phyloP scores from a whole-genome alignment of 2,888 invertebrate genomes.

The Belgica antarctica region DNA sequence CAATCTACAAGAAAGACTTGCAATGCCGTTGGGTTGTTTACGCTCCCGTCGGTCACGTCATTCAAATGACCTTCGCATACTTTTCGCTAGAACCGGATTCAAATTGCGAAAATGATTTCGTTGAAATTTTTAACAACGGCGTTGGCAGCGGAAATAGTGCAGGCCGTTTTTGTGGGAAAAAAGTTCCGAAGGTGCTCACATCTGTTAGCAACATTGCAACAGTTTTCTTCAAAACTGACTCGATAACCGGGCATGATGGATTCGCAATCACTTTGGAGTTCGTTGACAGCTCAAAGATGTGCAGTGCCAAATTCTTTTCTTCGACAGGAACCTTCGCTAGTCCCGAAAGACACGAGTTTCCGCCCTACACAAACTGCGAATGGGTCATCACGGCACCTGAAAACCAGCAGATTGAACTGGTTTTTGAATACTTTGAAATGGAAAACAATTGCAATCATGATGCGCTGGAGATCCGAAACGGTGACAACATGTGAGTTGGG shows the following conservation, averaged over 20 bases:
- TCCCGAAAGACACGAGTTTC: constrained; percentile 79
- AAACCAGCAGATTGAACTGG: constrained; percentile 72
- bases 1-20: constrained; percentile 56
- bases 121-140: constrained; percentile 57
- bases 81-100: constrained; percentile 64
- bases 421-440: constrained; percentile 64
- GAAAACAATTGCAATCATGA: constrained; percentile 67
- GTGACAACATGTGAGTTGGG: constrained; percentile 35
- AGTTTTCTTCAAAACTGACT: constrained; percentile 68
- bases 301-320: constrained; percentile 70
- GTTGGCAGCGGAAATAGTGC: background rate
- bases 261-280: constrained; percentile 72
- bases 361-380: constrained; percentile 67
- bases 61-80: constrained; percentile 71
- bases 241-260: constrained; percentile 60
- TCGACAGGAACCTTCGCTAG: constrained; percentile 68
- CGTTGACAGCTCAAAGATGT: constrained; percentile 62
- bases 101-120: constrained; percentile 65
- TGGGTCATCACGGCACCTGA: constrained; percentile 73
- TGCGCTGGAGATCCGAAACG: constrained; percentile 71
- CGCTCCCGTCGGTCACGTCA: constrained; percentile 65
- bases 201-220: constrained; percentile 67
- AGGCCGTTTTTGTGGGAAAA: constrained; percentile 64
- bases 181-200: constrained; percentile 65
- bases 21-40: constrained; percentile 74